phyloP scores from a whole-genome alignment of 2,113 vertebrate genomes.

The Sciurus niger region DNA sequence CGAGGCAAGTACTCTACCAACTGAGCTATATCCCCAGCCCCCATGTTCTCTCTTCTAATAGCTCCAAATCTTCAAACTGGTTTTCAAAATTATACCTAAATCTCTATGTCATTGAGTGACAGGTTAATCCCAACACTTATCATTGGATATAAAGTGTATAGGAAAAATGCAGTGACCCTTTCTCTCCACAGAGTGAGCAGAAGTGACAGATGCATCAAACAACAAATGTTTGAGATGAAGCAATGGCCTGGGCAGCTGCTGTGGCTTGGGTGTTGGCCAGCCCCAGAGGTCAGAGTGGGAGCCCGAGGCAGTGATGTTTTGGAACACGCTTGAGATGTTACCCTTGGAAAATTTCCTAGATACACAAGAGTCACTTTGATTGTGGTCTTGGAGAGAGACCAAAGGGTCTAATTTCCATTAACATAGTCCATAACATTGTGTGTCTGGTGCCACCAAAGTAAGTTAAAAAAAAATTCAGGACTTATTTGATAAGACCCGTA shows the following conservation, averaged over 20 bases:
- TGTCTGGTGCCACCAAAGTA: not conserved
- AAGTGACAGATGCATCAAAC: not conserved
- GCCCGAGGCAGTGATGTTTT: not conserved
- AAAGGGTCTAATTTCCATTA: not conserved
- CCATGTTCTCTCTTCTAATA: not conserved
- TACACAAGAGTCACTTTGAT: not conserved
- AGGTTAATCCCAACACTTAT: not conserved
- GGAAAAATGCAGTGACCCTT: not conserved
- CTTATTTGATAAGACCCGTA: not conserved
- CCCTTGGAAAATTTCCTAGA: slow-evolving; percentile 1
- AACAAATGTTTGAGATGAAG: not conserved
- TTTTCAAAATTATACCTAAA: not conserved
- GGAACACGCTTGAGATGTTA: not conserved
- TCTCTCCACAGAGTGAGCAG: not conserved
- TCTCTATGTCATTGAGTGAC: not conserved
- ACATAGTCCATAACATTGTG: not conserved
- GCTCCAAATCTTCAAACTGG: not conserved
- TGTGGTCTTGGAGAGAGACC: not conserved
- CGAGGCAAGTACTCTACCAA: too few species aligned
- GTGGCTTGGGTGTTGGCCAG: not conserved
- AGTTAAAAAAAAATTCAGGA: not conserved
- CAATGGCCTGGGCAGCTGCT: not conserved
- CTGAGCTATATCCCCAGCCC: too few species aligned
- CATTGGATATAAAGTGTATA: not conserved
- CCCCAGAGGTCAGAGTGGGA: not conserved